Conservation (phyloP, 2,113 vertebrate genomes). For the Chauna torquata region DNA sequence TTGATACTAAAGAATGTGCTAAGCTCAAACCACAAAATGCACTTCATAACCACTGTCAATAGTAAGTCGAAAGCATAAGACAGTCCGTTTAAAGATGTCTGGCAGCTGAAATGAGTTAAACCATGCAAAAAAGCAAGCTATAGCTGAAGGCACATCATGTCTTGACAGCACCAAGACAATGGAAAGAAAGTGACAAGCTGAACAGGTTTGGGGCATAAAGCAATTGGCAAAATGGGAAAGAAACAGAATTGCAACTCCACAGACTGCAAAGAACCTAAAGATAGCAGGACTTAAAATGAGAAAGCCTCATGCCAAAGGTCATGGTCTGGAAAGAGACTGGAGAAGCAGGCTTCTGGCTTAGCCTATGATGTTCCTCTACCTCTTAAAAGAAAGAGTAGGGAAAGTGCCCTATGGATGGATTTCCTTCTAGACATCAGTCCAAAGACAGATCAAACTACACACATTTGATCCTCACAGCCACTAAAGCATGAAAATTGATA, state of each 20-base stretch:
- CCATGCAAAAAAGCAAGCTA: not conserved
- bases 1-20: not conserved
- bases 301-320: not conserved
- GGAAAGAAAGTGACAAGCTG: not conserved
- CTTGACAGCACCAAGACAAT: not conserved
- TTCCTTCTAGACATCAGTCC: not conserved
- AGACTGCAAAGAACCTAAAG: not conserved
- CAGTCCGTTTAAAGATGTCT: not conserved
- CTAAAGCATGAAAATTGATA: not conserved
- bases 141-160: not conserved
- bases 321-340: not conserved
- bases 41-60: not conserved
- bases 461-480: not conserved
- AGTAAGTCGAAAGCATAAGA: not conserved
- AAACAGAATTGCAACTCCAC: not conserved
- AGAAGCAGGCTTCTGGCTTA: not conserved
- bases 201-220: not conserved
- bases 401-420: not conserved
- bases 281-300: not conserved
- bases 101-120: not conserved
- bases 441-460: rapidly evolving
- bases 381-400: not conserved
- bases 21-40: not conserved
- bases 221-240: not conserved
- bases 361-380: not conserved